Evolutionary conservation across 2,113 vertebrate species (phyloP), one percentile per base, ranked within the genome.

Genomic region (Rhinopithecus roxellana): DNA sequence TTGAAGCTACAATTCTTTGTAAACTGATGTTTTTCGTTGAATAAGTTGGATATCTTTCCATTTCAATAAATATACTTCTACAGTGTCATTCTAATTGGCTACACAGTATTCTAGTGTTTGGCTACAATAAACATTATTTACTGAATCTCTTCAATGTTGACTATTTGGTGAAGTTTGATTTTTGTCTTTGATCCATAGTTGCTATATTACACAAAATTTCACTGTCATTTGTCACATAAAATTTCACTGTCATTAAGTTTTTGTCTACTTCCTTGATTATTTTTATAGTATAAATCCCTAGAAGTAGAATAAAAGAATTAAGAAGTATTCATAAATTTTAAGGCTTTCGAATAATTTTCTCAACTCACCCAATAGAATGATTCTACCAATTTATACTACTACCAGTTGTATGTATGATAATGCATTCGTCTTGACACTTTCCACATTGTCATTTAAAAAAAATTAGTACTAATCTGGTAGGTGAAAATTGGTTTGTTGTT

Each of bases 291-390:
- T 64, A 67, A 45, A 4, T 94, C 92, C 72, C 38, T 67, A 94
- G 61, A 94, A 77, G 18, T 79, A 92, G 69, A 74, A 78, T 93
- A 81, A 18, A 40, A 94, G 30, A 77, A 64, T 78, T 16, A 84
- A 91, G n/a, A 35, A 85, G 9, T 38, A 79, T n/a, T 93, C 0
- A 92, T 48, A 93, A n/a, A 14, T 52, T 38, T 45, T 74, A 92
- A 67, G 10, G 11, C n/a, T 77, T 97, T 97, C 80, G 20, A 77
- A 72, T 23, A 90, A 55, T 96, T 95, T 74, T 79, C 14, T 30
- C 52, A 45, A 83, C 32, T 88, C 90, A 6, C 45, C 40, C 12
- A 89, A 59, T 18, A 78, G 35, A 81, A 57, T 95, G 25, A 72
- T 61, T 88, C 64, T 78, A 43, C 35, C 17, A 88, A 5, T 57